A percentile compares a stretch with the other conserved stretches of the same genome.
Evolutionary conservation across 2,797 vertebrate genomes (phyloP).

Genomic region (Eulemur albifrons): DNA sequence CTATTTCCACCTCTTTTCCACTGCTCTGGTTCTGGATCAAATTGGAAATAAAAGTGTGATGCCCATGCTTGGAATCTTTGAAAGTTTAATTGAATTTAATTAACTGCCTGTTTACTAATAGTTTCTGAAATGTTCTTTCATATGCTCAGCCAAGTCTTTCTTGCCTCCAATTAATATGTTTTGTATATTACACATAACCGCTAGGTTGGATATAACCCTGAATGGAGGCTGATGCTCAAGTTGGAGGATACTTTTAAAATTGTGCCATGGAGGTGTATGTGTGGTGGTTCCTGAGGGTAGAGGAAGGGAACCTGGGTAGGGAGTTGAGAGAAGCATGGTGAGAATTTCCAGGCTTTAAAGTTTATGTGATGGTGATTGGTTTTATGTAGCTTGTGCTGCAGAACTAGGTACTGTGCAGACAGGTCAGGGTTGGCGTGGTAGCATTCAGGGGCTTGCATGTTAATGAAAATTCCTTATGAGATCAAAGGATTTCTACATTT

Average conservation of each 20-base stretch:
- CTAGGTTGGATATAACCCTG: not conserved
- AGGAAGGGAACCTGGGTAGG: not conserved
- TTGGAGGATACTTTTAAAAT: not conserved
- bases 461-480: not conserved
- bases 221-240: not conserved
- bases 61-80: not conserved
- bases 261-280: not conserved
- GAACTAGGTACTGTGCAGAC: too few species aligned
- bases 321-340: not conserved
- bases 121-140: not conserved
- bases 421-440: not conserved
- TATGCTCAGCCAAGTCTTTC: not conserved
- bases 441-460: not conserved
- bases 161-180: rapidly evolving
- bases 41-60: not conserved
- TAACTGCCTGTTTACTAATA: not conserved
- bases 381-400: not conserved
- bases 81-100: not conserved
- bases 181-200: not conserved
- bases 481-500: not conserved
- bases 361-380: not conserved
- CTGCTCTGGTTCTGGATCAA: not conserved
- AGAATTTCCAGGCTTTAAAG: not conserved
- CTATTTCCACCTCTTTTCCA: not conserved
- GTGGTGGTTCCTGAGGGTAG: not conserved